Conservation (phyloP, 2,888 invertebrate genomes). For the Xestia ashworthii region DNA sequence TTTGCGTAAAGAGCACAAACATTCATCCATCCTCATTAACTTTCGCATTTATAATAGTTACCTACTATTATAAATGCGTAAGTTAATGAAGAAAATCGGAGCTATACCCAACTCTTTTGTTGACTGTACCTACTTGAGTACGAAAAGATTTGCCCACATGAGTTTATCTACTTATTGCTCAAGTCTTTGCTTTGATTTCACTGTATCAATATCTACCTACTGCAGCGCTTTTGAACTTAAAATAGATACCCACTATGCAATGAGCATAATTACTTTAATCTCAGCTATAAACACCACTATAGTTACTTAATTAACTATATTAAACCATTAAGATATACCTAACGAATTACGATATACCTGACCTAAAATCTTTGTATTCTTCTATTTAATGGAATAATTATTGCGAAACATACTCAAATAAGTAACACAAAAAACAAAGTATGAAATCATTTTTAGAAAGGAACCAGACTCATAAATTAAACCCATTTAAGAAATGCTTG, state of each 20-base stretch:
- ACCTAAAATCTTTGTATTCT: conserved; percentile 4
- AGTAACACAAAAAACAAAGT: conserved; percentile 19
- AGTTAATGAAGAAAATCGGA: neutral
- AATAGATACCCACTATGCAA: neutral
- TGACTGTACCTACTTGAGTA: conserved; percentile 43
- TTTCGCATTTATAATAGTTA: neutral
- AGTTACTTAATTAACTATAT: neutral
- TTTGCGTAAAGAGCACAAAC: neutral
- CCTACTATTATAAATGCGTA: too few relatives aligned
- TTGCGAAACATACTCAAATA: conserved; percentile 9
- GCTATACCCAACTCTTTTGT: neutral
- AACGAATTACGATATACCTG: neutral
- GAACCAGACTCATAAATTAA: conserved; percentile 48
- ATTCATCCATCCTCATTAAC: neutral
- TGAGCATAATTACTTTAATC: neutral
- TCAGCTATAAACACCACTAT: conserved; percentile 10
- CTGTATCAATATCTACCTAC: conserved; percentile 29
- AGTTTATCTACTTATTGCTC: conserved; percentile 41
- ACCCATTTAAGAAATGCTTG: conserved; percentile 46
- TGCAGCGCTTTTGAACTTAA: conserved; percentile 32
- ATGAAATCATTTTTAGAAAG: conserved; percentile 34
- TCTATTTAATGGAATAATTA: conserved; percentile 2
- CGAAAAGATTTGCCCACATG: conserved; percentile 54
- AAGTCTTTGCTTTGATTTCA: conserved; percentile 50
- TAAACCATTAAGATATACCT: conserved; percentile 1